phyloP scores from a whole-genome alignment of 2,888 invertebrate species.

The Ectemnius cavifrons region DNA sequence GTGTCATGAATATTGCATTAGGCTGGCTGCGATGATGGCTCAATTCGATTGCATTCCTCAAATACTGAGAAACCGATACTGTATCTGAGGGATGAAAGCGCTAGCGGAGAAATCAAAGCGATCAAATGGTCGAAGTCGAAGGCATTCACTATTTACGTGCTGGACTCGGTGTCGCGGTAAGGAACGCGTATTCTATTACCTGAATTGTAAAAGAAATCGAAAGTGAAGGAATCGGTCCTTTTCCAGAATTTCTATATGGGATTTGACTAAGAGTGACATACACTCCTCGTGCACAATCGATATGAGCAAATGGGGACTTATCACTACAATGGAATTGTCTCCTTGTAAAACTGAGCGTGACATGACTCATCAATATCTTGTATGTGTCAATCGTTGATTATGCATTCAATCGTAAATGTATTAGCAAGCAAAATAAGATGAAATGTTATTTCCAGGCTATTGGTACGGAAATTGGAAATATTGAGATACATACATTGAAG shows the following conservation, averaged over 20 bases:
- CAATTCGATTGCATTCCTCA: constrained; percentile 78
- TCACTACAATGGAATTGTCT: constrained; percentile 78
- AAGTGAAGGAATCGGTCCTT: neutral
- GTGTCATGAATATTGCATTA: constrained; percentile 36
- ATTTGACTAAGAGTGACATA: constrained; percentile 79
- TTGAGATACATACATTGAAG: constrained; percentile 79
- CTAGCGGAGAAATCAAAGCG: constrained; percentile 71
- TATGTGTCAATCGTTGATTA: constrained; percentile 62
- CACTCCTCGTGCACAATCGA: constrained; percentile 78
- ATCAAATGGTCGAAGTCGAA: constrained; percentile 80
- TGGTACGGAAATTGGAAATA: constrained; percentile 76
- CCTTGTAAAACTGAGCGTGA: constrained; percentile 71
- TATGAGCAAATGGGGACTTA: constrained; percentile 72
- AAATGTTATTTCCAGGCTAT: constrained; percentile 73
- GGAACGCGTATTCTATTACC: neutral
- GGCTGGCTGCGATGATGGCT: constrained; percentile 79
- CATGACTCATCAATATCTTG: constrained; percentile 77
- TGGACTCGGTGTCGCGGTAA: constrained; percentile 77
- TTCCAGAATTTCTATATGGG: constrained; percentile 80
- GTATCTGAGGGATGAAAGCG: constrained; percentile 70
- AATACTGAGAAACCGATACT: constrained; percentile 77
- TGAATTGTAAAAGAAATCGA: constrained; percentile 15
- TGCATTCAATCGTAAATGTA: constrained; percentile 1
- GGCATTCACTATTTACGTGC: constrained; percentile 79
- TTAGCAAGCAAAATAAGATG: constrained; percentile 13